Conservation (phyloP, 2,797 vertebrate genomes). For the Sparus aurata region DNA sequence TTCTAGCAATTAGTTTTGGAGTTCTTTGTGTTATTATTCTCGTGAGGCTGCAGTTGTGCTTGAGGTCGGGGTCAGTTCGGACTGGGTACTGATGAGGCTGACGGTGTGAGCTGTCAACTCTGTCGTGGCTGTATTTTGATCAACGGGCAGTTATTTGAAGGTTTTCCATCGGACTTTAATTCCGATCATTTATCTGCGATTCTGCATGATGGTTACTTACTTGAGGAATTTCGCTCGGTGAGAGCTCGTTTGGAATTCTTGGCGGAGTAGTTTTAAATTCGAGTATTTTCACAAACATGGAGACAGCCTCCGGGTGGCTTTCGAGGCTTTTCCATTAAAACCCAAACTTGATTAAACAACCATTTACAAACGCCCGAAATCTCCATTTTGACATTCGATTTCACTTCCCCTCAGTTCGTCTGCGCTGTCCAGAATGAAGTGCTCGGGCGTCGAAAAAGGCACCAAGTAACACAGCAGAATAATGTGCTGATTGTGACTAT, state of each 20-base stretch:
- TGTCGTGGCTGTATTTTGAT: neutral
- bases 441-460: neutral
- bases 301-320: neutral
- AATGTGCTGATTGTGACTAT: slow-evolving; percentile 26
- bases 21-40: neutral
- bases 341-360: neutral
- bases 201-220: neutral
- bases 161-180: neutral
- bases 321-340: neutral
- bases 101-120: neutral
- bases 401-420: neutral
- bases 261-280: too few relatives aligned
- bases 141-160: neutral
- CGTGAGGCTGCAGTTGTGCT: neutral
- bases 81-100: neutral
- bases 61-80: neutral
- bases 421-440: neutral
- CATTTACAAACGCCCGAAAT: neutral
- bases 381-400: fast-evolving
- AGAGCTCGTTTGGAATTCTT: neutral
- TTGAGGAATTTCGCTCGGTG: neutral
- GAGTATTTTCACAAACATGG: neutral
- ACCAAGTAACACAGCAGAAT: neutral
- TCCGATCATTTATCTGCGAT: too few relatives aligned
- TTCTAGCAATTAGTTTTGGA: neutral